phyloP scores from a whole-genome alignment of 2,113 vertebrate species.

The human region DNA sequence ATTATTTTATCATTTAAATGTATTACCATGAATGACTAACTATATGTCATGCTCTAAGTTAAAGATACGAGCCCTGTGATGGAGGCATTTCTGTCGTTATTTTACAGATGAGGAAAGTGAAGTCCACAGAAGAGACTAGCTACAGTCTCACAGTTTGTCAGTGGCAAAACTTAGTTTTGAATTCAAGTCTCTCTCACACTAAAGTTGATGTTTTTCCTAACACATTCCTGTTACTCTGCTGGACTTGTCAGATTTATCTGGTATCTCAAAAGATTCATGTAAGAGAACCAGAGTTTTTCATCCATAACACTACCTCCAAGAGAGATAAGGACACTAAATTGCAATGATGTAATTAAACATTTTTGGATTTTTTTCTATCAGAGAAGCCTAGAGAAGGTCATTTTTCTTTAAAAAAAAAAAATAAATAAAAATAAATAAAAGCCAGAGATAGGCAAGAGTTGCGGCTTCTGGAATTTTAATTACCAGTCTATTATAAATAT shows the following conservation, averaged over 20 bases:
- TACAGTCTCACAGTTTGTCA: background rate
- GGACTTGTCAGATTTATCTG: background rate
- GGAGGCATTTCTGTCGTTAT: background rate
- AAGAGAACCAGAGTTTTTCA: background rate
- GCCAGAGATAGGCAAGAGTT: background rate
- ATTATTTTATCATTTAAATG: background rate
- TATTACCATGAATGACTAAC: background rate
- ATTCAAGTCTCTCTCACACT: background rate
- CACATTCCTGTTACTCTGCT: background rate
- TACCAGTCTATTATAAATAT: background rate
- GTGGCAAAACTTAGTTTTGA: constrained; percentile 8
- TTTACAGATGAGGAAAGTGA: background rate
- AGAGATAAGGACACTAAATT: background rate
- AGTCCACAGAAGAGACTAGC: background rate
- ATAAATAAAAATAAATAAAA: background rate
- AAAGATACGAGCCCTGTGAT: background rate
- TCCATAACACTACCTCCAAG: background rate
- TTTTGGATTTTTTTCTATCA: background rate
- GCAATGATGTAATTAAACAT: background rate
- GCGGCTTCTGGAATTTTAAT: constrained; percentile 25
- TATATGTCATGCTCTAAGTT: background rate
- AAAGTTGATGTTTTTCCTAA: background rate
- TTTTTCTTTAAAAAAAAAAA: background rate
- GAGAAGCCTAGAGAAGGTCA: background rate
- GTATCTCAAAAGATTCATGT: background rate